These are phyloP conservation scores for Drosophila peninsularis DNA, from an alignment of 2,888 invertebrate genomes.

Conservation along the genomic window DNA sequence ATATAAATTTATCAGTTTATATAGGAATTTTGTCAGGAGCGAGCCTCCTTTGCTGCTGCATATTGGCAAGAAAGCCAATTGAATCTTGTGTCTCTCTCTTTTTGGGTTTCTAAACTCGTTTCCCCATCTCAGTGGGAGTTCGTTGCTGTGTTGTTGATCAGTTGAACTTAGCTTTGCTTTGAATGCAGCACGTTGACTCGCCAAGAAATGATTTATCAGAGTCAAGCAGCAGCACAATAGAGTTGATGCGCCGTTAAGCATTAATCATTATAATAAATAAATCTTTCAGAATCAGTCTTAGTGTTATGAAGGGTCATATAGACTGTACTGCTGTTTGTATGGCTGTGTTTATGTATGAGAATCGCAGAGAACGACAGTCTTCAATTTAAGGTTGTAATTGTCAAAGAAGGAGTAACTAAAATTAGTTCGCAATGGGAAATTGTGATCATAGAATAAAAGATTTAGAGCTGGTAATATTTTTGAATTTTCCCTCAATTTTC, in stretches of 20 bases:
- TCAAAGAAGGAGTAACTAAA: too few species aligned
- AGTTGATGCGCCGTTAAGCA: not conserved
- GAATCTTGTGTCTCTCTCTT: not conserved
- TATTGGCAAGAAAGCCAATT: slow-evolving; percentile 2
- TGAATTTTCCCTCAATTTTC: not conserved
- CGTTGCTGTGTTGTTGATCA: not conserved
- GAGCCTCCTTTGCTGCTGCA: slow-evolving; percentile 1
- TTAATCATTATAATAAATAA: not conserved
- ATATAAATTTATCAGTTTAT: not conserved
- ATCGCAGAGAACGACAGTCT: not conserved
- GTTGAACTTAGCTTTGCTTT: not conserved
- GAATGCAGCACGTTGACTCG: slow-evolving; percentile 6
- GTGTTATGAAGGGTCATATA: not conserved
- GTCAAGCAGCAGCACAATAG: not conserved
- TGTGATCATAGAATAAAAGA: not conserved
- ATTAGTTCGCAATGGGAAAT: not conserved
- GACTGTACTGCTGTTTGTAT: not conserved
- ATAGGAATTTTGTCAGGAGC: not conserved
- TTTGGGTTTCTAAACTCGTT: slow-evolving; percentile 4
- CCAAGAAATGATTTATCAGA: not conserved
- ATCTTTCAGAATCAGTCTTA: not conserved
- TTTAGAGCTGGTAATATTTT: not conserved
- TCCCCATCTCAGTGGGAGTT: not conserved
- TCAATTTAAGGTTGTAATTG: too few species aligned
- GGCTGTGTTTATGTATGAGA: not conserved